Percentiles rank a stretch among this genome's conserved stretches.
Evolutionary conservation across 2,113 vertebrate species (phyloP).

Genomic region (Rattus norvegicus): GRCr8 NC_086033.1:50184001-50184500

Average conservation of each 20-base stretch:
- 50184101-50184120: neutral
- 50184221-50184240: neutral
- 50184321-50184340: neutral
- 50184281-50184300: neutral
- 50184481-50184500: neutral
- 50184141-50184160: neutral
- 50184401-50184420: conserved; percentile 15
- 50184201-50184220: neutral
- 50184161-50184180: neutral
- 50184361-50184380: neutral
- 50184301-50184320: conserved; percentile 36
- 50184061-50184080: neutral
- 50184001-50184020: neutral
- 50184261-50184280: conserved; percentile 33
- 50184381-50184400: neutral
- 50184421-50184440: neutral
- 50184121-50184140: neutral
- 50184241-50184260: neutral
- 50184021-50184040: neutral
- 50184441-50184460: neutral
- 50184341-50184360: neutral
- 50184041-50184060: neutral
- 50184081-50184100: neutral
- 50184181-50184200: neutral
- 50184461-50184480: neutral